Conservation (phyloP, 2,797 vertebrate genomes). For the Gouania willdenowi region DNA sequence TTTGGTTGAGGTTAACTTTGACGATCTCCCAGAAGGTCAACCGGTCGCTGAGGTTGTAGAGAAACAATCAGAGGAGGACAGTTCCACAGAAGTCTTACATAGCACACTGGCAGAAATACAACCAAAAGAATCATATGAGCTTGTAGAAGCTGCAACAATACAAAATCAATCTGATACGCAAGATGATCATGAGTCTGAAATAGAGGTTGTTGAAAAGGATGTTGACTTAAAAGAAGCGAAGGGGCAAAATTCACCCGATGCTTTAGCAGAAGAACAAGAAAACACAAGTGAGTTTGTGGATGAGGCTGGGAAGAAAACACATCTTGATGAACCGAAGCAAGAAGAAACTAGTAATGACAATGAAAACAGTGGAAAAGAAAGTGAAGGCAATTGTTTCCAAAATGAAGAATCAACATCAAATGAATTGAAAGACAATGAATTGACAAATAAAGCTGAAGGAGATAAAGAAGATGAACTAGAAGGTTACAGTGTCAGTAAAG, state of each 20-base stretch:
- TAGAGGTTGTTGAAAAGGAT: conserved; percentile 11
- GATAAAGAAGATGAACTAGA: conserved; percentile 15
- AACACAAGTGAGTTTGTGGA: conserved; percentile 21
- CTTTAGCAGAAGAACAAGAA: conserved; percentile 7
- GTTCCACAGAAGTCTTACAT: conserved; percentile 8
- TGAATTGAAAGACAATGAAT: no score
- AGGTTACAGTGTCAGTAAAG: conserved; percentile 6
- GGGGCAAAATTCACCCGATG: conserved; percentile 5
- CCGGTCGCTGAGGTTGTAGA: conserved; percentile 13
- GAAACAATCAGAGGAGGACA: conserved; percentile 23
- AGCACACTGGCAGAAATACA: conserved; percentile 12
- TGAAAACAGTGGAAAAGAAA: conserved; percentile 2
- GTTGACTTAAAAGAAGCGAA: conserved; percentile 9
- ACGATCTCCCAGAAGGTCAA: conserved; percentile 45
- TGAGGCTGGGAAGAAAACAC: conserved; percentile 18
- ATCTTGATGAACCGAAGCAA: conserved; percentile 13
- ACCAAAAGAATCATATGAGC: conserved; percentile 8
- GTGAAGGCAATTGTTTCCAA: conserved; percentile 2
- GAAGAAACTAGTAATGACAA: conserved; percentile 5
- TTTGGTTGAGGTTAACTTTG: conserved; percentile 54
- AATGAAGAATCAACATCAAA: conserved; percentile 17
- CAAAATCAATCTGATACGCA: conserved; percentile 7
- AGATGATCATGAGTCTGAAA: conserved; percentile 8
- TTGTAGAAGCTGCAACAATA: conserved; percentile 1
- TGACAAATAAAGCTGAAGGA: conserved; percentile 9